Evolutionary conservation across 2,888 invertebrate genomes (phyloP).

Genomic region (Agrypnus murinus): DNA sequence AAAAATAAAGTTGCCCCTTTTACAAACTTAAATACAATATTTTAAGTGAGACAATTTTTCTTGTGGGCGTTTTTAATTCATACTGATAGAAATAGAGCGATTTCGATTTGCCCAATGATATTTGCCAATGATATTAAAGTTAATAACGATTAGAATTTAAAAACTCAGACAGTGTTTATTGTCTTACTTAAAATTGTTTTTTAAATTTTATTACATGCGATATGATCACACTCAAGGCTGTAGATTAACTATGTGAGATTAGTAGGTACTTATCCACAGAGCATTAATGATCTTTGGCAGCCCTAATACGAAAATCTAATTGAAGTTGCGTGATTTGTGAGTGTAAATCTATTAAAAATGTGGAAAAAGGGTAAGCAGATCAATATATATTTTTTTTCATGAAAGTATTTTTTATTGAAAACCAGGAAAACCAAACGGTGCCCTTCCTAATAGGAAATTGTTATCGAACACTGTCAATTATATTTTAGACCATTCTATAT

Average conservation of each 20-base stretch:
- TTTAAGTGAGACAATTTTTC: too few species aligned
- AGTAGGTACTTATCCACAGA: conserved; percentile 15
- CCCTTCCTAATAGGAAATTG: too few species aligned
- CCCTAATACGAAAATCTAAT: background rate
- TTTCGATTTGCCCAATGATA: too few species aligned
- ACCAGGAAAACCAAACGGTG: too few species aligned
- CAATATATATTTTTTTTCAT: too few species aligned
- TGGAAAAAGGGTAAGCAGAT: background rate
- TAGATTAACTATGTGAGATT: conserved; percentile 24
- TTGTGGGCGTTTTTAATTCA: background rate
- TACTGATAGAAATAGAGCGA: background rate
- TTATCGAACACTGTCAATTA: too few species aligned
- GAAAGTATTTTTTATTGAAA: too few species aligned
- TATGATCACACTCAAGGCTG: conserved; percentile 13
- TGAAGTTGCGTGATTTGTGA: background rate
- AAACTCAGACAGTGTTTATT: conserved; percentile 8
- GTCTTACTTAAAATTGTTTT: conserved; percentile 5
- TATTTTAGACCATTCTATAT: too few species aligned
- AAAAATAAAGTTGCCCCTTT: too few species aligned
- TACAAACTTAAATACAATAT: too few species aligned
- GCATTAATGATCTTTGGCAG: conserved; percentile 13
- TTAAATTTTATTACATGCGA: conserved; percentile 2
- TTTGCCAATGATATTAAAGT: background rate
- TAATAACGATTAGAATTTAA: background rate
- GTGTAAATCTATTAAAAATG: background rate